Evolutionary conservation across 2,113 vertebrate genomes (phyloP), one percentile per base, ranked within the genome.

Genomic region (Eupsittula cactorum): DNA sequence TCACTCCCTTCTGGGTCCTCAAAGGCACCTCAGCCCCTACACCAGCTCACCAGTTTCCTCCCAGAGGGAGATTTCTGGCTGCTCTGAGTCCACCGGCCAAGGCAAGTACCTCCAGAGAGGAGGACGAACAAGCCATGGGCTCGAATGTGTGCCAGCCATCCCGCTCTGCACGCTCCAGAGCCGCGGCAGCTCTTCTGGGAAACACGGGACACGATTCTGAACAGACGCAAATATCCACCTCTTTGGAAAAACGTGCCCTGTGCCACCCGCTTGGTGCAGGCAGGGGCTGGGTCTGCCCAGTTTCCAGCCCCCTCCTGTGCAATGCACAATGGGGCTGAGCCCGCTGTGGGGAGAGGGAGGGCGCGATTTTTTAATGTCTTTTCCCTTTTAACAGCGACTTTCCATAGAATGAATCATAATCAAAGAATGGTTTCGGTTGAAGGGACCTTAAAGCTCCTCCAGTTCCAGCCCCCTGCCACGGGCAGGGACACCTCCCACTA

Each of bases 91-190:
- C 82, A 6, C 27, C 2, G 1, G 31, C 44, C 68, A 17, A 60
- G 73, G 24, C 31, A 24, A 39, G 63, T 65, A 65, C 44, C 27
- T 15, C 15, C 17, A 53, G 44, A 64, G 63, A 24, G 20, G 31
- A 20, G 29, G 41, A 19, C 3, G 13, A 46, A 31, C 15, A 29
- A 67, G 52, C 25, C 65, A 12, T 0, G 15, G 74, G 47, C 35
- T 83, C 13, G 2, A 23, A 35, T 16, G 27, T 7, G 8, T 65
- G 28, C 29, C 39, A 33, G 35, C 52, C 13, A 2, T 17, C 35
- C 53, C 1, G 0, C 28, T 42, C 33, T 6, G 3, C 4, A 1
- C 9, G 37, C 42, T 37, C 39, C 39, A 9, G 35, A 86, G 41
- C 50, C 57, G 39, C 46, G 17, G 18, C 44, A 25, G 29, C 57